Evolutionary conservation across 2,888 invertebrate species (phyloP).

Genomic region (Taenaris catops): DNA sequence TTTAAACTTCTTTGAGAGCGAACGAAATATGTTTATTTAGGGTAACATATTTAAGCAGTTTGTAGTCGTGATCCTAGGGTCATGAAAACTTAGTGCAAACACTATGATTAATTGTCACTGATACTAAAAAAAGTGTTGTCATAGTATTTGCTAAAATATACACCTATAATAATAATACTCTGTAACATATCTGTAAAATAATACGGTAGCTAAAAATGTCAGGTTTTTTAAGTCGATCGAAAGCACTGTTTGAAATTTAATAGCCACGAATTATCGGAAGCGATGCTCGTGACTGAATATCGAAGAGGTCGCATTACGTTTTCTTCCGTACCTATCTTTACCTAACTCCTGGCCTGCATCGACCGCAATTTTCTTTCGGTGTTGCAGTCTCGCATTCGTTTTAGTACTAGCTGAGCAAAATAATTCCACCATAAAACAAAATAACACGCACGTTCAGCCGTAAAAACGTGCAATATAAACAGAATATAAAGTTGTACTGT

Average conservation of each 20-base stretch:
- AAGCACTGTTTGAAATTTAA: constrained; percentile 13
- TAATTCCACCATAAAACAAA: constrained; percentile 51
- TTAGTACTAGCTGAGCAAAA: constrained; percentile 28
- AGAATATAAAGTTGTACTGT: constrained; percentile 39
- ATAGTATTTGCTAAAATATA: too few relatives aligned
- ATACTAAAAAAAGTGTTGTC: too few relatives aligned
- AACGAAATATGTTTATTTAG: too few relatives aligned
- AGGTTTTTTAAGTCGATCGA: too few relatives aligned
- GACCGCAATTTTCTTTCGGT: constrained; percentile 23
- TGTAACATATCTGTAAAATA: too few relatives aligned
- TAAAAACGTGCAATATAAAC: constrained; percentile 48
- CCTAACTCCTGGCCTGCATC: constrained; percentile 20
- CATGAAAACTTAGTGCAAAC: too few relatives aligned
- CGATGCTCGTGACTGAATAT: constrained; percentile 22
- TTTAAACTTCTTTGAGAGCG: too few relatives aligned
- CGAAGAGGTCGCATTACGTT: constrained; percentile 16
- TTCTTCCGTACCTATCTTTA: constrained; percentile 10
- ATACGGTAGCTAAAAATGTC: too few relatives aligned
- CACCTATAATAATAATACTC: too few relatives aligned
- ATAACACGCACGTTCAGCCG: constrained; percentile 51
- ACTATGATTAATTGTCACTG: too few relatives aligned
- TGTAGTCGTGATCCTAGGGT: too few relatives aligned
- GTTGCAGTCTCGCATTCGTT: constrained; percentile 23
- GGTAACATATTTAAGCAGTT: too few relatives aligned
- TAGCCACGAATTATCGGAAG: constrained; percentile 7